Percentiles rank a stretch among this genome's conserved stretches.
phyloP scores from a whole-genome alignment of 2,113 vertebrate genomes.

The Miniopterus natalensis region DNA sequence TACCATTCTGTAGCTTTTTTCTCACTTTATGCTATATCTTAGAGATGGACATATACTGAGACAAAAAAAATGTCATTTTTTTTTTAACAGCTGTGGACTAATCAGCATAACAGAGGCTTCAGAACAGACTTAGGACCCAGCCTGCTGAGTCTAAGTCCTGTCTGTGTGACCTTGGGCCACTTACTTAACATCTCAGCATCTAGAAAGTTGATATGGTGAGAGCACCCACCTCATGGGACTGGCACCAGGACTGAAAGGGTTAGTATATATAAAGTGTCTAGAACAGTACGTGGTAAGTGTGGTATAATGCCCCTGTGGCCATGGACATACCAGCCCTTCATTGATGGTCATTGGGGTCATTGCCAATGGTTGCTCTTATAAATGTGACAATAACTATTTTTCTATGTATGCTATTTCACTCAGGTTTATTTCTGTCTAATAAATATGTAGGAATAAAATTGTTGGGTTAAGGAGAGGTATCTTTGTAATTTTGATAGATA shows the following conservation, averaged over 20 bases:
- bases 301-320: neutral
- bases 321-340: accelerated
- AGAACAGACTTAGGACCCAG: neutral
- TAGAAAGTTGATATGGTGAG: neutral
- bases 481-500: slow-evolving; percentile 55
- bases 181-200: neutral
- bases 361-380: neutral
- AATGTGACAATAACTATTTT: neutral
- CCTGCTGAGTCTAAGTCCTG: neutral
- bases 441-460: neutral
- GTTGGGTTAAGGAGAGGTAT: neutral
- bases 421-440: neutral
- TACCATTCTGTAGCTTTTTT: neutral
- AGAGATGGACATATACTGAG: neutral
- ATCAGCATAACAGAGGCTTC: neutral
- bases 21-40: neutral
- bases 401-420: neutral
- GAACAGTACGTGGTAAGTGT: accelerated
- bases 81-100: neutral
- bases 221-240: neutral
- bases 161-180: neutral
- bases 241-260: neutral
- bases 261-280: neutral
- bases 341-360: neutral
- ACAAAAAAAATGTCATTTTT: neutral